Conservation (phyloP, 2,113 vertebrate genomes). For the Solea senegalensis region DNA sequence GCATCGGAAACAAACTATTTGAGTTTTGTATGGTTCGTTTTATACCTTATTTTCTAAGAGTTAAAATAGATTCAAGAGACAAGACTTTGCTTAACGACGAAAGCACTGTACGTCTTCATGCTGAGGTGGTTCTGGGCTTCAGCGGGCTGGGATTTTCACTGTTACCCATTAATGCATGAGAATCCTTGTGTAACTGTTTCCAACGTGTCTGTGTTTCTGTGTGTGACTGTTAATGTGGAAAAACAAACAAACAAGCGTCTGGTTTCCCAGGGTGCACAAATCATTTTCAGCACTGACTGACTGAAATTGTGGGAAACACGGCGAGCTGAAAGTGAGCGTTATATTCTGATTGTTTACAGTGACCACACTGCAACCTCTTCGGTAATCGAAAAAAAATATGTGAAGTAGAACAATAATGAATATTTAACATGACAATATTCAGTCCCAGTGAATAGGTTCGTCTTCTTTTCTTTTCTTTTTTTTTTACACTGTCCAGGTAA, state of each 20-base stretch:
- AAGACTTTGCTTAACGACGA: too few species aligned
- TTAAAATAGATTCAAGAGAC: too few species aligned
- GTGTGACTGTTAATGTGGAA: slow-evolving; percentile 50
- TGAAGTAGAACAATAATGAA: too few species aligned
- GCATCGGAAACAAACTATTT: too few species aligned
- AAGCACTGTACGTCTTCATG: too few species aligned
- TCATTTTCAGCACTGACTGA: background rate
- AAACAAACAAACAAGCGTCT: slow-evolving; percentile 28
- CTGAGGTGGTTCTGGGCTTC: too few species aligned
- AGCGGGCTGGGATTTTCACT: background rate
- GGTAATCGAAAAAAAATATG: too few species aligned
- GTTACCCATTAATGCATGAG: slow-evolving; percentile 58
- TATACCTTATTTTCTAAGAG: too few species aligned
- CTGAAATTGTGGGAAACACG: background rate
- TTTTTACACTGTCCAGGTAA: slow-evolving; percentile 32
- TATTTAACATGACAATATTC: too few species aligned
- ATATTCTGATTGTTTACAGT: too few species aligned
- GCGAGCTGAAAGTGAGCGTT: background rate
- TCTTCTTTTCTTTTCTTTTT: background rate
- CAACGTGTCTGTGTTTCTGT: slow-evolving; percentile 41
- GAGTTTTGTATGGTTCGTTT: too few species aligned
- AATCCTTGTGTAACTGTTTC: slow-evolving; percentile 47
- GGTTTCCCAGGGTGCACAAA: slow-evolving; percentile 20
- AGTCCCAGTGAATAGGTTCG: background rate
- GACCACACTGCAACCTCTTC: too few species aligned